Percentiles rank a stretch among this genome's conserved stretches.
phyloP scores from a whole-genome alignment of 2,888 invertebrate genomes.

The Lasioglossum morio region DNA sequence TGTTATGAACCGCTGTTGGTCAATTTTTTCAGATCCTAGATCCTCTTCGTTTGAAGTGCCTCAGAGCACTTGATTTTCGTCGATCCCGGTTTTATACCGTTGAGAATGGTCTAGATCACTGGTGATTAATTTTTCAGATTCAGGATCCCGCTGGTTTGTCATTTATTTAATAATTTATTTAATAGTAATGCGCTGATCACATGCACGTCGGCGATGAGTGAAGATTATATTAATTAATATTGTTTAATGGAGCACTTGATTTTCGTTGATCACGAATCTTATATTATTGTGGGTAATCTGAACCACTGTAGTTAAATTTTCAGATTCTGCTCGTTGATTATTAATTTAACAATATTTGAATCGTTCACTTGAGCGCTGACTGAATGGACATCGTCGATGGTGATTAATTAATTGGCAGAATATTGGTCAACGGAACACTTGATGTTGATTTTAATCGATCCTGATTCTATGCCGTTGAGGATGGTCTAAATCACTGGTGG shows the following conservation, averaged over 20 bases:
- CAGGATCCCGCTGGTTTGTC: background rate
- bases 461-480: background rate
- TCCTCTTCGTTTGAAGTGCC: background rate
- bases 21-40: background rate
- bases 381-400: background rate
- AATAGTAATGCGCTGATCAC: background rate
- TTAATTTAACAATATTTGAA: background rate
- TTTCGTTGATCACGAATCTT: background rate
- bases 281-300: background rate
- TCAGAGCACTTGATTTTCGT: background rate
- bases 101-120: background rate
- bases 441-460: background rate
- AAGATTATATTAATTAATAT: background rate
- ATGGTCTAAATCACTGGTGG: background rate
- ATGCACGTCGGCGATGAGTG: background rate
- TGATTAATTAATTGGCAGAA: slow-evolving; percentile 25
- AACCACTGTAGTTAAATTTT: too few relatives aligned
- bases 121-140: background rate
- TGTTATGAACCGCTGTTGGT: too few relatives aligned
- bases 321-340: background rate
- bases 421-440: background rate
- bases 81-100: background rate
- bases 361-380: background rate
- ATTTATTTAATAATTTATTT: background rate
- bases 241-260: background rate